phyloP scores from a whole-genome alignment of 2,113 vertebrate genomes.

The Sclerurus mexicanus region DNA sequence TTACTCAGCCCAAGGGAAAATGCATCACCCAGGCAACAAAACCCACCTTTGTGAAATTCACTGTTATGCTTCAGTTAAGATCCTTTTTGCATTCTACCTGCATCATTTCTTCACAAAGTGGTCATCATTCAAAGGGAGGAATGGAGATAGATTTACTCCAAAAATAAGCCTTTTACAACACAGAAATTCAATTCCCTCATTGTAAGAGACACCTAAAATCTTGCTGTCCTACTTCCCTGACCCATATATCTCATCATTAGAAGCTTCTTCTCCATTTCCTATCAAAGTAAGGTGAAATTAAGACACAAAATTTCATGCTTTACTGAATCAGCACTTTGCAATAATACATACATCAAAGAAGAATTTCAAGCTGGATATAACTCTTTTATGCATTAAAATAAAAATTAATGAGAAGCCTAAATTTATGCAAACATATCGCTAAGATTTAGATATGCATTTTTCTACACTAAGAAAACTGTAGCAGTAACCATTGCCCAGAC shows the following conservation, averaged over 20 bases:
- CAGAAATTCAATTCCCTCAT: neutral
- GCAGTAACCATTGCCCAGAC: neutral
- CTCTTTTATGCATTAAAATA: neutral
- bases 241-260: neutral
- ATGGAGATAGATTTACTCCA: fast-evolving
- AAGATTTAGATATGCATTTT: neutral
- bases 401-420: neutral
- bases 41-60: neutral
- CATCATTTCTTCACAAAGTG: neutral
- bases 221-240: neutral
- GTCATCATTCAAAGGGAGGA: neutral
- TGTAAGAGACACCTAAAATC: neutral
- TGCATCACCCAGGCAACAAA: fast-evolving
- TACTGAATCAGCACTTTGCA: neutral
- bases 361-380: neutral
- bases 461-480: neutral
- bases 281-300: neutral
- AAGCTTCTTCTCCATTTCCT: neutral
- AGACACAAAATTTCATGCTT: neutral
- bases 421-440: neutral
- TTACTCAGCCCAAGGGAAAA: neutral
- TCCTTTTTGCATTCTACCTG: neutral
- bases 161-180: neutral
- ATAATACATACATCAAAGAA: neutral
- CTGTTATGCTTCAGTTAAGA: neutral